Conservation (phyloP, 1,140 invertebrate genomes). For the Drosophila jambulina region DNA sequence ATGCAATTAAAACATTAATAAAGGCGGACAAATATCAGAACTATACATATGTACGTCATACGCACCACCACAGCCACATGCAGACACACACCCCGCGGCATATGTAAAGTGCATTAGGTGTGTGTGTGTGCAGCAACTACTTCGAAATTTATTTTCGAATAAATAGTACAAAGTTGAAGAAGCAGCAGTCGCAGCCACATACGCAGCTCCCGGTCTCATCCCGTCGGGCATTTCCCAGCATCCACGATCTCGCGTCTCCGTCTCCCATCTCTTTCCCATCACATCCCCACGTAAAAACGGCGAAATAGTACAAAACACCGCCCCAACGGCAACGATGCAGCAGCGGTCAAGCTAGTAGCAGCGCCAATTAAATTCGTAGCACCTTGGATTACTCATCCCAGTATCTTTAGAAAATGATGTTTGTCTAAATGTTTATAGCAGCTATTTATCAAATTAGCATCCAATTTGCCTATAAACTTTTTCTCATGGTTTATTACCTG, state of each 20-base stretch:
- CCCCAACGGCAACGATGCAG: slow-evolving; percentile 31
- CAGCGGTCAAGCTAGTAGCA: slow-evolving; percentile 31
- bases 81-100: slow-evolving; percentile 14
- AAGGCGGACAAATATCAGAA: slow-evolving; percentile 74
- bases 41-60: slow-evolving; percentile 37
- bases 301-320: slow-evolving; percentile 62
- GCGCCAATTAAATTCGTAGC: slow-evolving; percentile 10
- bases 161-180: slow-evolving; percentile 82
- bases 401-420: slow-evolving; percentile 10
- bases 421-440: slow-evolving; percentile 4
- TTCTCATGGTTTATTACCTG: not conserved
- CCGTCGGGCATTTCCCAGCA: slow-evolving; percentile 26
- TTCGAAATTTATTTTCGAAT: slow-evolving; percentile 83
- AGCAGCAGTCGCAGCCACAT: slow-evolving; percentile 54
- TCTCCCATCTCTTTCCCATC: slow-evolving; percentile 29
- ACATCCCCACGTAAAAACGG: slow-evolving; percentile 66
- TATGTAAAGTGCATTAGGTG: slow-evolving; percentile 71
- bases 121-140: slow-evolving; percentile 66
- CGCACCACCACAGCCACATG: slow-evolving; percentile 14
- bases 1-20: slow-evolving; percentile 83
- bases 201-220: slow-evolving; percentile 54
- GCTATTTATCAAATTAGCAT: slow-evolving; percentile 15
- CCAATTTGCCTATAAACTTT: slow-evolving; percentile 5
- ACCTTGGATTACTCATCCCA: not conserved
- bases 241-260: slow-evolving; percentile 8